These are phyloP conservation scores for Paracyprichromis sp. DNA, from an alignment of 2,113 vertebrate genomes.

Conservation along the genomic window DNA sequence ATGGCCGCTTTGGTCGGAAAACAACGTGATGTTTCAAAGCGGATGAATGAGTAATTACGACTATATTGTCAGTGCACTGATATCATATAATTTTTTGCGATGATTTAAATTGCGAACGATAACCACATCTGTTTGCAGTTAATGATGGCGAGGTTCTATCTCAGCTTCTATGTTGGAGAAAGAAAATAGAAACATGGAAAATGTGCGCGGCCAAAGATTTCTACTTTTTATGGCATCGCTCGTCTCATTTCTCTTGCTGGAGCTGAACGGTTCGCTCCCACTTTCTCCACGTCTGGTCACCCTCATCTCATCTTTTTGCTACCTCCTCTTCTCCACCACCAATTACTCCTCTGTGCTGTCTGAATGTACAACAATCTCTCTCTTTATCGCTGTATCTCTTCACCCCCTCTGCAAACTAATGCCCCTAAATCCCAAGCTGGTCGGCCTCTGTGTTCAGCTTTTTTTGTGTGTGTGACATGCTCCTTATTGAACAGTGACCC, in stretches of 20 bases:
- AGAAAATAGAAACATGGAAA: slow-evolving; percentile 28
- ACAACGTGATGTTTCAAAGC: not conserved
- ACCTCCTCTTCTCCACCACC: not conserved
- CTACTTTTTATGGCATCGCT: slow-evolving; percentile 35
- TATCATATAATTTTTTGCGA: not conserved
- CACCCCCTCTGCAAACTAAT: not conserved
- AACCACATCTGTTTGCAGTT: slow-evolving; percentile 41
- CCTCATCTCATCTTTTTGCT: not conserved
- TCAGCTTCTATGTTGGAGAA: not conserved
- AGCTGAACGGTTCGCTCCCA: not conserved
- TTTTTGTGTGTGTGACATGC: not conserved
- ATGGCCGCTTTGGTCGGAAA: not conserved
- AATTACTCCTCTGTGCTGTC: not conserved
- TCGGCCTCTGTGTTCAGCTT: not conserved
- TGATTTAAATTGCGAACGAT: slow-evolving; percentile 10
- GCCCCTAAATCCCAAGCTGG: not conserved
- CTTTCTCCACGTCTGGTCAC: not conserved
- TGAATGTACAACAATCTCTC: not conserved
- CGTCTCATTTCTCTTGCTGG: not conserved
- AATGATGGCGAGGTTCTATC: not conserved
- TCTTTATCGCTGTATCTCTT: not conserved
- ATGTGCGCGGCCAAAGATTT: slow-evolving; percentile 8
- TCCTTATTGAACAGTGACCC: slow-evolving; percentile 31
- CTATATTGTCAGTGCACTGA: slow-evolving; percentile 1
- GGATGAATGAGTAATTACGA: not conserved